Evolutionary conservation across 2,113 vertebrate species (phyloP).

Genomic region (Semnornis frantzii): DNA sequence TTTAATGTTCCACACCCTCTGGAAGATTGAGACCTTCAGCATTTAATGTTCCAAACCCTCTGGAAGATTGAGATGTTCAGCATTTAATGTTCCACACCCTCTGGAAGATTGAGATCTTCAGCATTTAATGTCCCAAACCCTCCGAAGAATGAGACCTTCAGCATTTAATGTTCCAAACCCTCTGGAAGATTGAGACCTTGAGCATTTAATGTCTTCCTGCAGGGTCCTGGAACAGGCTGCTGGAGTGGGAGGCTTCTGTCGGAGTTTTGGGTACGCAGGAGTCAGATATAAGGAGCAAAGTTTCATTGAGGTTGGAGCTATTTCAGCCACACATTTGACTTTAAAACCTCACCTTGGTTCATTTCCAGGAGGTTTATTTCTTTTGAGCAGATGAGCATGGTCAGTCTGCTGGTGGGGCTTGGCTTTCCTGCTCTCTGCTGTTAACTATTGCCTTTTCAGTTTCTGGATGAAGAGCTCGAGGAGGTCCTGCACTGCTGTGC

Average conservation of each 20-base stretch:
- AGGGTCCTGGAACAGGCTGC: not conserved
- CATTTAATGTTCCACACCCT: not conserved
- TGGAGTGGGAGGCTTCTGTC: not conserved
- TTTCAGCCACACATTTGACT: not conserved
- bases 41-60: not conserved
- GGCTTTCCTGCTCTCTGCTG: not conserved
- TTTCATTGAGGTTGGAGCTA: constrained; percentile 5
- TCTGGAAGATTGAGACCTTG: not conserved
- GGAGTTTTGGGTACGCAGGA: not conserved
- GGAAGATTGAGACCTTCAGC: too few species aligned
- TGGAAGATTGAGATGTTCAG: not conserved
- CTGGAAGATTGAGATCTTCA: too few species aligned
- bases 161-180: not conserved
- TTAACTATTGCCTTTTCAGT: not conserved
- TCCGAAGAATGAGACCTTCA: not conserved
- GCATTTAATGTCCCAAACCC: not conserved
- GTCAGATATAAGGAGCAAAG: constrained; percentile 9
- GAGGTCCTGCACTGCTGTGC: not conserved
- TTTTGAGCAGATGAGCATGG: constrained; percentile 4
- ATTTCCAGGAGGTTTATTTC: not conserved
- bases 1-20: not conserved
- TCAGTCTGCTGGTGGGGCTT: not conserved
- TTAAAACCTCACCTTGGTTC: not conserved
- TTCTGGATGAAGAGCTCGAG: not conserved
- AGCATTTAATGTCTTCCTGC: not conserved